phyloP scores from a whole-genome alignment of 2,113 vertebrate genomes.

The Pycnonotus jocosus region DNA sequence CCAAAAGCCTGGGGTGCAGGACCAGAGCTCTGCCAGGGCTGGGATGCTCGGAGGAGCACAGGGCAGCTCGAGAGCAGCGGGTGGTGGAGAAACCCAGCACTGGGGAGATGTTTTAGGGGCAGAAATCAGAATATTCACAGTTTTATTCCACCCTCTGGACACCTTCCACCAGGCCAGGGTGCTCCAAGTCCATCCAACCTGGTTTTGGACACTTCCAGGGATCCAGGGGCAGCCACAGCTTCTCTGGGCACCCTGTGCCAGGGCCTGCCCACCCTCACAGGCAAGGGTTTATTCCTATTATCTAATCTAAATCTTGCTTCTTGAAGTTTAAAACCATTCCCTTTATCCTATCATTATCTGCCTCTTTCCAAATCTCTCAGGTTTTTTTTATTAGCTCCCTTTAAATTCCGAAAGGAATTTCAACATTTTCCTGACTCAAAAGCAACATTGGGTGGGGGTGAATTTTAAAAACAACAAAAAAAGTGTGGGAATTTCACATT shows the following conservation, averaged over 20 bases:
- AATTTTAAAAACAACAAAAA: not conserved
- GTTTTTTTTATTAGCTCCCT: not conserved
- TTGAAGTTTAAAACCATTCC: not conserved
- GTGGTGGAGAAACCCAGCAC: accelerated
- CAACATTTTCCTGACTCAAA: not conserved
- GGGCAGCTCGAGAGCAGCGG: accelerated
- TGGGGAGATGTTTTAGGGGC: not conserved
- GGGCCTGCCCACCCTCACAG: not conserved
- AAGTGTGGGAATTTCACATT: not conserved
- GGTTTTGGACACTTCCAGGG: not conserved
- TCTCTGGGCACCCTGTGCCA: accelerated
- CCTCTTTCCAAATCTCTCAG: not conserved
- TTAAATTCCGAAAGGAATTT: not conserved
- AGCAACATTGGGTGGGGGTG: too few species aligned
- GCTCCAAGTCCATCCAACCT: not conserved
- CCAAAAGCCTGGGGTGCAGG: not conserved
- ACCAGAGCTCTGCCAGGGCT: not conserved
- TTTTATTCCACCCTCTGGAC: not conserved
- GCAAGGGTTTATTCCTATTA: not conserved
- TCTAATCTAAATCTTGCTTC: not conserved
- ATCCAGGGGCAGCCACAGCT: not conserved
- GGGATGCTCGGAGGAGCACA: accelerated
- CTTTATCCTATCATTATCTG: not conserved
- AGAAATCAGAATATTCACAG: not conserved
- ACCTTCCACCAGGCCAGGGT: not conserved